A percentile compares a stretch with the other conserved stretches of the same genome.
These are phyloP conservation scores for Oophaga sylvatica DNA, from an alignment of 2,797 vertebrate species.

Conservation along the genomic window DNA sequence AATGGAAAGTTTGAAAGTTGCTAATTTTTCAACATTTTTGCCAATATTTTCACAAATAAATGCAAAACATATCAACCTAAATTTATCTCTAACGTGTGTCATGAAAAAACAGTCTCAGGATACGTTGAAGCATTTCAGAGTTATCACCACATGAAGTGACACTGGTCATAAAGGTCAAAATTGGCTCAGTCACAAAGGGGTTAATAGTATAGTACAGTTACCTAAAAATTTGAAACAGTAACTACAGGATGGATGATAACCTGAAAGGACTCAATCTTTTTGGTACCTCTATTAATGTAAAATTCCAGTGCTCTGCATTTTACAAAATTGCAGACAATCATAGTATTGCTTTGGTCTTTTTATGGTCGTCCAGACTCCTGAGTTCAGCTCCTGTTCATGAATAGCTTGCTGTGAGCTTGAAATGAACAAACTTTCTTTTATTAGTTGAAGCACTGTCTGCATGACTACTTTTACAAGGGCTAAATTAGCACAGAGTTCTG, in stretches of 20 bases:
- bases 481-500: not conserved
- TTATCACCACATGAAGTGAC: too few relatives aligned
- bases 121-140: too few relatives aligned
- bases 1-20: too few relatives aligned
- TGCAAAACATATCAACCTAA: too few relatives aligned
- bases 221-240: too few relatives aligned
- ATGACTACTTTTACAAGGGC: not conserved
- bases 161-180: too few relatives aligned
- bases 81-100: too few relatives aligned
- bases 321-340: not conserved
- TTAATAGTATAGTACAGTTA: too few relatives aligned
- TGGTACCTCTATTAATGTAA: not conserved
- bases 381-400: not conserved
- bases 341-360: conserved; percentile 13
- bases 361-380: not conserved
- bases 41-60: too few relatives aligned
- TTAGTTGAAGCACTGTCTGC: not conserved
- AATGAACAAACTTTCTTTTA: conserved; percentile 7
- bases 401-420: conserved; percentile 24
- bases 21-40: too few relatives aligned
- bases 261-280: not conserved
- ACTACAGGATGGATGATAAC: not conserved
- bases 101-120: too few relatives aligned
- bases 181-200: too few relatives aligned
- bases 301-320: not conserved